phyloP scores from a whole-genome alignment of 2,888 invertebrate species.

The Lepetodrilus schrolli region DNA sequence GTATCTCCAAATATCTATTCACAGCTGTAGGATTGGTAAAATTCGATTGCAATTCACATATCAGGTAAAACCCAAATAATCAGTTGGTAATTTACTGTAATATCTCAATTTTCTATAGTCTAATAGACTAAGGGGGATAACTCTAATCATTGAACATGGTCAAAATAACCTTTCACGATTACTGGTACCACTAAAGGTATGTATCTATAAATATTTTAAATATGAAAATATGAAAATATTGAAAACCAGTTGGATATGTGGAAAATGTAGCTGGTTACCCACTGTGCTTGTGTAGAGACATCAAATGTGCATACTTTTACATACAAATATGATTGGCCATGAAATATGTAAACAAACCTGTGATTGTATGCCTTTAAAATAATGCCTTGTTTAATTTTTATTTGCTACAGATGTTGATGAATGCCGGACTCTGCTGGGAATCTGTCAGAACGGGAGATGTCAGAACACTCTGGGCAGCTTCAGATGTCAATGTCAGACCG shows the following conservation, averaged over 20 bases:
- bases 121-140: too few species aligned
- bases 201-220: background rate
- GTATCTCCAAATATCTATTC: too few species aligned
- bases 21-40: background rate
- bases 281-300: background rate
- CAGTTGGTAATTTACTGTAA: too few species aligned
- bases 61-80: background rate
- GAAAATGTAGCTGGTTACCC: too few species aligned
- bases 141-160: too few species aligned
- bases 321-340: too few species aligned
- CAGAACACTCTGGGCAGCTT: conserved; percentile 85
- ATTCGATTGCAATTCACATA: background rate
- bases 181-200: background rate
- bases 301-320: too few species aligned
- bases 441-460: conserved; percentile 86
- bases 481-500: conserved; percentile 85
- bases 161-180: too few species aligned
- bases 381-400: background rate
- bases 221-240: background rate
- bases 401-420: conserved; percentile 86
- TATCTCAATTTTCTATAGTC: too few species aligned
- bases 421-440: conserved; percentile 82
- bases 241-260: too few species aligned
- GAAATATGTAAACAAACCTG: too few species aligned
- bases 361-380: background rate